A percentile compares a stretch with the other conserved stretches of the same genome.
phyloP scores from a whole-genome alignment of 1,140 invertebrate species.

The Pissodes strobi region DNA sequence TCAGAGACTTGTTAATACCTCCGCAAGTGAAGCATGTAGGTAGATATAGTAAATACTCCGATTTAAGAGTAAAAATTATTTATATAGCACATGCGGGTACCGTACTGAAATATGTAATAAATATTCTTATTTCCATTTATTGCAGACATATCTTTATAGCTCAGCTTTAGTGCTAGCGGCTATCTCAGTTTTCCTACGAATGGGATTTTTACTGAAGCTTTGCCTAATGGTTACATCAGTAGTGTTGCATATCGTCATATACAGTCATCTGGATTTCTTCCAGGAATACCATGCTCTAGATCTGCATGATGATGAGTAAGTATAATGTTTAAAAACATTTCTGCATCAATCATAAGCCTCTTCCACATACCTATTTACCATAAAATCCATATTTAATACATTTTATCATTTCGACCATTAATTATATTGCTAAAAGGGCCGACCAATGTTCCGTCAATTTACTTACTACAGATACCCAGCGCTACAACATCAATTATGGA shows the following conservation, averaged over 20 bases:
- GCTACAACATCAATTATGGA: no score
- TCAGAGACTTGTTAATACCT: no score
- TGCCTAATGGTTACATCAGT: conserved; percentile 73
- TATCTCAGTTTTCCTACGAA: conserved; percentile 81
- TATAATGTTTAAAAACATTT: no score
- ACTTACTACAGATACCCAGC: no score
- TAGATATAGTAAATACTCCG: no score
- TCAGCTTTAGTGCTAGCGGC: conserved; percentile 75
- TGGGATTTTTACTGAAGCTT: conserved; percentile 83
- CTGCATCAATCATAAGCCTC: no score
- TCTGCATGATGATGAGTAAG: conserved; percentile 63
- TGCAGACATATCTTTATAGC: conserved; percentile 79
- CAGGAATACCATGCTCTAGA: conserved; percentile 60
- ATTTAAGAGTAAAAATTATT: no score
- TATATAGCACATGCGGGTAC: neutral
- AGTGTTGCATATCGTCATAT: conserved; percentile 66
- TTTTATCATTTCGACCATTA: no score
- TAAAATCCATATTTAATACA: neutral
- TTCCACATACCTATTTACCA: no score
- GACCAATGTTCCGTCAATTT: no score
- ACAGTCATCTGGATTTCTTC: conserved; percentile 65
- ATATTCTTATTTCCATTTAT: conserved; percentile 28
- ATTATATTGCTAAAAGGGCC: no score
- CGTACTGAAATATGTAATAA: neutral
- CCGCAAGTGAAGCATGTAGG: no score